Base-by-base conservation (phyloP, 2,113 vertebrate species). In the Oreotrochilus melanogaster region DNA sequence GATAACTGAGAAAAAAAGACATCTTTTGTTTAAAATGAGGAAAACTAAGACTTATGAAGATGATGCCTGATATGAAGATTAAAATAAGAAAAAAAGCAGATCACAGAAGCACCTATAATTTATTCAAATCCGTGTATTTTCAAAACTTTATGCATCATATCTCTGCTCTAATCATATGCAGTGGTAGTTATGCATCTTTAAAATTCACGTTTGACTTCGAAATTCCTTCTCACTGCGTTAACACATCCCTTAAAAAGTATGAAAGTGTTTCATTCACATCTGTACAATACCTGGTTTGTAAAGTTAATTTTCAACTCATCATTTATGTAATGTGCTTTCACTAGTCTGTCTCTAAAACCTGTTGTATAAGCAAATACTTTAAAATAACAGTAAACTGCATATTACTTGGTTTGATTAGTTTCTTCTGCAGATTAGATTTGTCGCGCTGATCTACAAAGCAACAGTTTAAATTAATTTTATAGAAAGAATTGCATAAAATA, bases 121-220 rank as follows among this genome's bases (percentile, higher is more conserved):
- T 83, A 48, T 86, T 79, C 79, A 61, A 94, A 71, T 35, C 89
- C 25, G 28, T 74, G 6, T 81, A 73, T 87, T 89, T 92, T 96
- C 57, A 57, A 90, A 89, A 62, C 14, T 61, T 67, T 30, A 27
- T 28, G 2, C 35, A 47, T 58, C 12, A 1, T 78, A 64, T 81
- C 42, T 91, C n/a, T 28, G 24, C 10, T 82, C n/a, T 28, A 25
- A 88, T 95, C 42, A 91, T 85, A 89, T 69, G 85, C 75, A 71
- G 42, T 30, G 6, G 12, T 80, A 88, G 18, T 58, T 75, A 69
- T 4, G n/a, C 58, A 90, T 75, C 53, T 84, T 84, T 53, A 85
- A 85, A 70, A 37, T 61, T 80, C 28, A 42, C 28, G 72, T 48
- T 19, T 65, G 54, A 60, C 51, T 88, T 86, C 85, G 61, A 92